Base-by-base conservation (phyloP, 1,140 invertebrate genomes). In the Polypedilum pembai region DNA sequence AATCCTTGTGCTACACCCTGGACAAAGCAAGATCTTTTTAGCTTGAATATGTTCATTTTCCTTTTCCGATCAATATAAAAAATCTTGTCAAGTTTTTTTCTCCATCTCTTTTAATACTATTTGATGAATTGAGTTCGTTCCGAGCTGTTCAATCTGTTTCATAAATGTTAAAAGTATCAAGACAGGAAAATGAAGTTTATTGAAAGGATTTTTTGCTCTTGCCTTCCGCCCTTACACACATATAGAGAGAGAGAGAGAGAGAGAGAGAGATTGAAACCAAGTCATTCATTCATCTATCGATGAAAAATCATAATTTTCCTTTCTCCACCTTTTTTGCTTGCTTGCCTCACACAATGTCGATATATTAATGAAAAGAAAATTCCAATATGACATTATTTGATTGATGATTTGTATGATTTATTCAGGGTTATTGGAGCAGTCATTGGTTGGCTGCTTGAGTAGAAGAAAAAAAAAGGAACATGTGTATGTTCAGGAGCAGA, bases 341-440 rank as follows among this genome's bases (percentile, higher is more conserved):
- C n/a, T n/a, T n/a, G n/a, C n/a, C 24, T 33, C 24, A 33, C 24
- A 69, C 65, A 69, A 69, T 69, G 20, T 8, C 8, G 65, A 69
- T 69, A 69, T 69, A 69, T 69, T 69, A 69, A 69, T 69, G 65
- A 69, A 69, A 69, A 69, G 65, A 69, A 69, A 69, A 69, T 69
- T 69, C 65, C 65, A 21, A 69, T 69, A 69, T 69, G 65, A 69
- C 65, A 69, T 69, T 69, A 69, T 21, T 69, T 69, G 65, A 69
- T 69, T 69, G 65, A 69, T 69, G 65, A 69, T 69, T 69, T 69
- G 20, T 69, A 20, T 69, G 65, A 69, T 69, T 69, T 69, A 69
- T 69, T 69, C 65, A 20, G 65, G 65, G 65, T 20, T 56, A 56
- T 56, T 56, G 12, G 45, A n/a, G 45, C n/a, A 56, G 24, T 33